Base-by-base conservation (phyloP, 2,797 vertebrate genomes). In the Hephaestus fuliginosus region DNA sequence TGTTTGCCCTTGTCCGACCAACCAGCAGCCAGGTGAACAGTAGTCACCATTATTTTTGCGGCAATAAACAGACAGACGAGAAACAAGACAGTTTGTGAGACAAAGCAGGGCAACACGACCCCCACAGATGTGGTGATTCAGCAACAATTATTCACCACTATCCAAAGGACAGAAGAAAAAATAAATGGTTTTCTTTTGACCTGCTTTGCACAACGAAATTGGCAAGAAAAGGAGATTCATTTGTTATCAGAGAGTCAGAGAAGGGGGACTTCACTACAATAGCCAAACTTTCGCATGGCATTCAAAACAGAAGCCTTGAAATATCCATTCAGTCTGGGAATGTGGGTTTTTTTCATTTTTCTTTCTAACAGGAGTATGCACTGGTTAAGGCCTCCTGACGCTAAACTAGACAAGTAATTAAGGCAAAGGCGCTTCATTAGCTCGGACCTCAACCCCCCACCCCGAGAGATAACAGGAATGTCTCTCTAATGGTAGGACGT, bases 181-280 rank as follows among this genome's bases (percentile, higher is more conserved):
- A 91, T 87, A 70, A 91, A 93, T 94, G 90, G 84, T 91, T 91
- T 86, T 90, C 91, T 89, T 92, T 95, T 92, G 89, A 95, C 90
- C 90, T 90, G 87, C 91, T 94, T 91, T 91, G 86, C 90, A 94
- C 92, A 94, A 94, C 84, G 77, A 82, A 86, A 89, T 46, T 74
- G 81, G 77, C 61, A 84, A 85, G 89, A 91, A 88, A 92, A 39
- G 78, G 83, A 88, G 88, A 93, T 91, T 92, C 72, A 93, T 94
- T 91, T 92, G 86, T 93, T 91, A 92, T 84, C 78, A 64, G 52
- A 81, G 79, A 83, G 83, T 88, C 89, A 86, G 81, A 85, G 80
- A 73, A 70, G 71, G 76, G 46, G 51, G 84, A 77, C 76, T 68
- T 70, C 55, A 57, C 56, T 82, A 93, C 91, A 92, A 93, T 83